Conservation (phyloP, 2,888 invertebrate species). For the Synanthedon vespiformis region DNA sequence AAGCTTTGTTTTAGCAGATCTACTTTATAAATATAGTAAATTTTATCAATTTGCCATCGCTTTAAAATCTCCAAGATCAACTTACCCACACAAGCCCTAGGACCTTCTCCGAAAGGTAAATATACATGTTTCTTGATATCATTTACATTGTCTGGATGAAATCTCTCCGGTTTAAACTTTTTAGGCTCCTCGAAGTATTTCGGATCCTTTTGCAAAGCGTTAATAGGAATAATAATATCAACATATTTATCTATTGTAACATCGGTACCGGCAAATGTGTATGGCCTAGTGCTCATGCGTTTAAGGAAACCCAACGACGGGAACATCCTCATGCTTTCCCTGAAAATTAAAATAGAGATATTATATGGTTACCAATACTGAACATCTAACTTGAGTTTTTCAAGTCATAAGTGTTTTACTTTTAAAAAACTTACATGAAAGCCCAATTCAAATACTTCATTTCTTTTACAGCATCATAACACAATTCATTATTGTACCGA, state of each 20-base stretch:
- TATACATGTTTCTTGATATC: constrained; percentile 12
- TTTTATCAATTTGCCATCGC: no score
- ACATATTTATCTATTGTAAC: constrained; percentile 18
- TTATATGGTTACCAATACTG: no score
- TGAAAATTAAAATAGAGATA: constrained; percentile 1
- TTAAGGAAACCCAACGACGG: constrained; percentile 14
- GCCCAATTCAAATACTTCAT: no score
- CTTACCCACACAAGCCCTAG: constrained; percentile 17
- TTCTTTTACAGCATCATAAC: no score
- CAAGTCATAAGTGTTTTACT: no score
- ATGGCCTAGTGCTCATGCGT: constrained; percentile 11
- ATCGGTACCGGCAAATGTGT: constrained; percentile 16
- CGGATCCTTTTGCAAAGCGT: constrained; percentile 20
- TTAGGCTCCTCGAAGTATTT: constrained; percentile 17
- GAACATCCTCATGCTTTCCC: constrained; percentile 18
- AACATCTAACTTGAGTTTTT: no score
- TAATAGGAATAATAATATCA: constrained; percentile 14
- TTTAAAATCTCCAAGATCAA: constrained; percentile 18
- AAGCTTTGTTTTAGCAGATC: no score
- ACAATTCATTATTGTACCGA: no score
- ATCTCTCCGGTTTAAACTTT: constrained; percentile 21
- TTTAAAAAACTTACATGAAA: no score
- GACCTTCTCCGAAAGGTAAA: constrained; percentile 21
- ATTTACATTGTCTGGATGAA: constrained; percentile 8
- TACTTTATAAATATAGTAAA: no score